Conservation (phyloP, 2,797 vertebrate species). For the Triplophysa yarkandensis region DNA sequence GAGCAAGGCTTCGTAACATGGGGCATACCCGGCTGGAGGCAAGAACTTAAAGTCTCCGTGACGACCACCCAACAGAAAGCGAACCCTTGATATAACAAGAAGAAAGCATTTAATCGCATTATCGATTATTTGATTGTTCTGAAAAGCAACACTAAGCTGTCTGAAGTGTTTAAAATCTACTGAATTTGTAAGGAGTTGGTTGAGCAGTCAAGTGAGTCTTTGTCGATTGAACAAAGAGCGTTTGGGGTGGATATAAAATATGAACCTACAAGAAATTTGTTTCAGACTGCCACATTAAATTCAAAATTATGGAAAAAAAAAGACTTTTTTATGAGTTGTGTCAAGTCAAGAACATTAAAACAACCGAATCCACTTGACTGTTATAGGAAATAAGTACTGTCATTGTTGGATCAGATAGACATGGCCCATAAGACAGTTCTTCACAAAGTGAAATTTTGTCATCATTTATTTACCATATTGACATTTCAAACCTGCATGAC, state of each 20-base stretch:
- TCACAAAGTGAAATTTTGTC: too few species aligned
- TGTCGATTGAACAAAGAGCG: slow-evolving; percentile 36
- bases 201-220: slow-evolving; percentile 32
- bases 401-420: not conserved
- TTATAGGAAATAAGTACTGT: too few species aligned
- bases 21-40: slow-evolving; percentile 92
- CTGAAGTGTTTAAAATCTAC: slow-evolving; percentile 12
- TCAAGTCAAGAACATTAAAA: too few species aligned
- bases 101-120: not conserved
- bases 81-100: slow-evolving; percentile 76
- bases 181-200: slow-evolving; percentile 25
- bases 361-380: not conserved
- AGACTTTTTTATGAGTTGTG: too few species aligned
- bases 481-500: too few species aligned
- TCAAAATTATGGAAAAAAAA: not conserved
- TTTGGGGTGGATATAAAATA: slow-evolving; percentile 13
- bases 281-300: not conserved
- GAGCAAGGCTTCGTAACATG: slow-evolving; percentile 94
- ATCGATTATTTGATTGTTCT: slow-evolving; percentile 21
- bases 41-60: slow-evolving; percentile 99
- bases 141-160: not conserved
- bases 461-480: too few species aligned
- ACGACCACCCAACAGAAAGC: slow-evolving; percentile 93
- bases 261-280: not conserved
- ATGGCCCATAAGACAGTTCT: not conserved